These are phyloP conservation scores for Trichogramma evanescens DNA, from an alignment of 2,888 invertebrate genomes.

Conservation along the genomic window DNA sequence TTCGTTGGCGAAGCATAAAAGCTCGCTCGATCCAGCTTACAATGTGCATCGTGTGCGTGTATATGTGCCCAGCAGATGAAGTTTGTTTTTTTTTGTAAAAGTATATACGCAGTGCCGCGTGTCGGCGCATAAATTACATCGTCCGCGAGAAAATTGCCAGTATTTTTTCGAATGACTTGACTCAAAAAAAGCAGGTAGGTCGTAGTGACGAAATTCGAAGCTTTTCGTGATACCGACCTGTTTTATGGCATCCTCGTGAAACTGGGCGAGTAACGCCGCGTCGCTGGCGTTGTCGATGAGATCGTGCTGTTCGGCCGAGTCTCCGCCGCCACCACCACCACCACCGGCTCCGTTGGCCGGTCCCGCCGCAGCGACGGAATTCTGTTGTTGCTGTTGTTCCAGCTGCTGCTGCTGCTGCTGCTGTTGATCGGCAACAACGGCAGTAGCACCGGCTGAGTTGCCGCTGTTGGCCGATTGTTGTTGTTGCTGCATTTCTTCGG, in stretches of 20 bases:
- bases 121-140: background rate
- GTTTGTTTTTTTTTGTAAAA: too few species aligned
- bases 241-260: conserved; percentile 69
- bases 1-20: too few species aligned
- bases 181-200: background rate
- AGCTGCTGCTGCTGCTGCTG: background rate
- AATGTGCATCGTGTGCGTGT: too few species aligned
- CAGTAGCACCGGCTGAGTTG: conserved; percentile 3
- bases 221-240: conserved; percentile 48
- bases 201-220: background rate
- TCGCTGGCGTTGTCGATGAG: conserved; percentile 54
- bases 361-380: conserved; percentile 45
- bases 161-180: background rate
- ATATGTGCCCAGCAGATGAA: too few species aligned
- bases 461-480: conserved; percentile 38
- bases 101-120: background rate
- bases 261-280: conserved; percentile 61
- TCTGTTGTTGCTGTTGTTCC: background rate
- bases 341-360: conserved; percentile 26
- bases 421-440: conserved; percentile 30
- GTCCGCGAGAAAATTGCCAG: background rate
- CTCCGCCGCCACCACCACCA: conserved; percentile 24
- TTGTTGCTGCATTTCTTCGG: conserved; percentile 48
- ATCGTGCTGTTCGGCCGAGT: conserved; percentile 49
- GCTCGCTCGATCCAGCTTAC: too few species aligned